Evolutionary conservation across 1,140 invertebrate species (phyloP).

Genomic region (Yoshiicerus persimilis): DNA sequence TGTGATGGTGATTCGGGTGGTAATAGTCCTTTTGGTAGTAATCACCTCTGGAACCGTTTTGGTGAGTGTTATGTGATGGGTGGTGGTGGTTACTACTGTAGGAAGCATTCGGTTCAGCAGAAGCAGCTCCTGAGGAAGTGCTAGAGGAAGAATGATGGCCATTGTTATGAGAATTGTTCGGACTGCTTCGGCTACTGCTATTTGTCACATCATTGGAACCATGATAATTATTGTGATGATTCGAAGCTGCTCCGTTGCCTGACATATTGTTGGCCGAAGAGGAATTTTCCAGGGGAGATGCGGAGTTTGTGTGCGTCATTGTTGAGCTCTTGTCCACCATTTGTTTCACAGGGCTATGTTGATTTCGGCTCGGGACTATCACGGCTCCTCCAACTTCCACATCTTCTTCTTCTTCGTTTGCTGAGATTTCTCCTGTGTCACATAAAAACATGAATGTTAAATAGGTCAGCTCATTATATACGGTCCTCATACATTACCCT

Average conservation of each 20-base stretch:
- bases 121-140: conserved; percentile 9
- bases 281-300: background rate
- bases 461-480: too few species aligned
- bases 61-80: background rate
- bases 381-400: conserved; percentile 7
- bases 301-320: conserved; percentile 22
- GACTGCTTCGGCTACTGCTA: background rate
- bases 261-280: background rate
- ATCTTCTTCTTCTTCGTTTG: conserved; percentile 47
- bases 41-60: background rate
- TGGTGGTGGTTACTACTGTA: conserved; percentile 6
- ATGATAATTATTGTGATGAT: conserved; percentile 1
- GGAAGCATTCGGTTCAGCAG: background rate
- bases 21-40: conserved; percentile 1
- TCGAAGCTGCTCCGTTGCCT: background rate
- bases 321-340: background rate
- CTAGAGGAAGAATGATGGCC: conserved; percentile 2
- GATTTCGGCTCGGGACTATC: conserved; percentile 1
- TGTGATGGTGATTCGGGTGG: background rate
- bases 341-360: background rate
- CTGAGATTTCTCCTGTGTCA: conserved; percentile 47
- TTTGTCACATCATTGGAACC: background rate
- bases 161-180: conserved; percentile 1
- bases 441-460: conserved; percentile 7
- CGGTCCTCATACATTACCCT: too few species aligned